Evolutionary conservation across 2,797 vertebrate species (phyloP), one percentile per base, ranked within the genome.

Genomic region (Crenuchus spilurus): DNA sequence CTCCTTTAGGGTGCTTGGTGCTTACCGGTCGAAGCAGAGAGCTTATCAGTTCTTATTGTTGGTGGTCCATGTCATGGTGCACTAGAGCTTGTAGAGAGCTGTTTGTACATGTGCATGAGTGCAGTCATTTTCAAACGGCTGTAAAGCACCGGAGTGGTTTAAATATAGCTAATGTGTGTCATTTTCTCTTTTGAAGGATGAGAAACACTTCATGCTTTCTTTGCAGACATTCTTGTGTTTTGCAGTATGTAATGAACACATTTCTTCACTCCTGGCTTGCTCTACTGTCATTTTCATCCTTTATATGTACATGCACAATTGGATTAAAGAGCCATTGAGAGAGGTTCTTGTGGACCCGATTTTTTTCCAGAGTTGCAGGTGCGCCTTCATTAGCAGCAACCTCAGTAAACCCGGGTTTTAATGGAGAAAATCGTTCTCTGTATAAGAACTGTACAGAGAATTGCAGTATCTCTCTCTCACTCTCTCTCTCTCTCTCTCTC

Each of bases 401-500:
- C 8, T 48, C 69, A 39, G 54, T 57, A 31, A 75, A 64, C 20
- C n/a, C 33, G 6, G 63, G n/a, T 35, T 41, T 76, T 73, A 82
- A 76, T 79, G 30, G 39, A 54, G 52, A 26, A n/a, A 70, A 78
- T 54, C 13, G 24, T 76, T 73, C 64, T 70, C 11, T 49, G 49
- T 46, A 57, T 65, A 78, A 70, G 63, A 71, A 69, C 73, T 60
- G 31, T 35, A 51, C 70, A 70, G 51, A 62, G n/a, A 75, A 78
- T 61, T 5, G 2, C 13, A 14, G 18, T 48, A 28, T 52, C 70
- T 57, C 24, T 52, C 54, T 67, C 39, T 58, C 39, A n/a, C n/a
- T n/a, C n/a, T n/a, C n/a, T n/a, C n/a, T n/a, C n/a, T n/a, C n/a
- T n/a, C n/a, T n/a, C n/a, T n/a, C n/a, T n/a, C n/a, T n/a, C n/a